These are phyloP conservation scores for Melieria crassipennis DNA, from an alignment of 2,888 invertebrate genomes.

Conservation along the genomic window DNA sequence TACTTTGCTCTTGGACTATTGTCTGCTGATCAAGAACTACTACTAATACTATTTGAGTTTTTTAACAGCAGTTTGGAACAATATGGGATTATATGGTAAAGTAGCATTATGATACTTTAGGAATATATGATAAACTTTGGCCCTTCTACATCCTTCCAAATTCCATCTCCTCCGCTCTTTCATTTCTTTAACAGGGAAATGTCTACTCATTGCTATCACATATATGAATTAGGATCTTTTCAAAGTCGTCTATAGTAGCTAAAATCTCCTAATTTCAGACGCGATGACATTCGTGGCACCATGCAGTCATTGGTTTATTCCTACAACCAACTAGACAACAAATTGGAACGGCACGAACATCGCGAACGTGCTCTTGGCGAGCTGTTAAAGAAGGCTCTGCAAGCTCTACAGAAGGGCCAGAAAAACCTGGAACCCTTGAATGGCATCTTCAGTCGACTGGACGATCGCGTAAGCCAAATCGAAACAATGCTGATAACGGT, in stretches of 20 bases:
- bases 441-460: slow-evolving; percentile 75
- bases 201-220: neutral
- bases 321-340: slow-evolving; percentile 81
- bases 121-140: neutral
- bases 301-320: slow-evolving; percentile 83
- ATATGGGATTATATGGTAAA: no score
- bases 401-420: slow-evolving; percentile 77
- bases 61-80: no score
- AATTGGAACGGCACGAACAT: slow-evolving; percentile 85
- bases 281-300: slow-evolving; percentile 71
- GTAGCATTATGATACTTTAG: neutral
- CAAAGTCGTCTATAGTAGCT: neutral
- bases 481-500: slow-evolving; percentile 81
- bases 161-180: no score
- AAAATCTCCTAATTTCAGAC: slow-evolving; percentile 44
- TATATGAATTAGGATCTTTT: neutral
- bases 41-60: no score
- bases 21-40: no score
- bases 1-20: no score
- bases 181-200: neutral
- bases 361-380: slow-evolving; percentile 83
- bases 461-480: slow-evolving; percentile 79
- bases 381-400: slow-evolving; percentile 78
- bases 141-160: neutral
- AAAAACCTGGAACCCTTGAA: slow-evolving; percentile 76